Evolutionary conservation across 2,888 invertebrate genomes (phyloP), one percentile per base, ranked within the genome.

Genomic region (Lasioglossum morio): DNA sequence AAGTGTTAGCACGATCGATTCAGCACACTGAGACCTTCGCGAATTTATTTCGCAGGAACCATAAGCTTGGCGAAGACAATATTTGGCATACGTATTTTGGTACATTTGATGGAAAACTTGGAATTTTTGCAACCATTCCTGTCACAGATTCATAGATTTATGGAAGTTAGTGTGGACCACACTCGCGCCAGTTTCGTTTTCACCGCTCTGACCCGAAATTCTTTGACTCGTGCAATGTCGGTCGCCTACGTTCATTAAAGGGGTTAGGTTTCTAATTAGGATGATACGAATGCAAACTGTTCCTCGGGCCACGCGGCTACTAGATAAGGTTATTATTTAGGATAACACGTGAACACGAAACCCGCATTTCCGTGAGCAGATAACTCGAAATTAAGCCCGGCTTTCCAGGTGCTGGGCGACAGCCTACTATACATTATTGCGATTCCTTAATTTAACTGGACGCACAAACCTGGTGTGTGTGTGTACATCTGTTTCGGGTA

Each of bases 301-400:
- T 34, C 72, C 23, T 1, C n/a, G 23, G 1, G 30, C 40, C 40
- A 70, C 27, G 48, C 30, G n/a, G 30, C 16, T 27, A 7, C 60
- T 34, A 83, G 84, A 84, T 84, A 84, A 79, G 75, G 72, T 53
- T 53, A 72, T 78, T 85, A 84, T 85, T 85, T 86, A 43, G 74
- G 73, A 74, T 66, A 81, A 72, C 69, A 69, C 23, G 60, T 63
- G 48, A 34, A 63, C 74, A 34, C 86, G 72, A 72, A 74, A 34
- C 85, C 86, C 78, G 81, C 79, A 81, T 85, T 81, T 81, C 81
- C 76, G 69, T 77, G 14, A 16, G n/a, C 48, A 66, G 75, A 85
- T 86, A 85, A 79, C 4, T 66, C 12, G 46, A 43, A 53, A 60
- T 66, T 57, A 72, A 60, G 53, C 30, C 77, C 16, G 30, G n/a